phyloP scores from a whole-genome alignment of 2,888 invertebrate species.

The Parapristionchus giblindavisi region DNA sequence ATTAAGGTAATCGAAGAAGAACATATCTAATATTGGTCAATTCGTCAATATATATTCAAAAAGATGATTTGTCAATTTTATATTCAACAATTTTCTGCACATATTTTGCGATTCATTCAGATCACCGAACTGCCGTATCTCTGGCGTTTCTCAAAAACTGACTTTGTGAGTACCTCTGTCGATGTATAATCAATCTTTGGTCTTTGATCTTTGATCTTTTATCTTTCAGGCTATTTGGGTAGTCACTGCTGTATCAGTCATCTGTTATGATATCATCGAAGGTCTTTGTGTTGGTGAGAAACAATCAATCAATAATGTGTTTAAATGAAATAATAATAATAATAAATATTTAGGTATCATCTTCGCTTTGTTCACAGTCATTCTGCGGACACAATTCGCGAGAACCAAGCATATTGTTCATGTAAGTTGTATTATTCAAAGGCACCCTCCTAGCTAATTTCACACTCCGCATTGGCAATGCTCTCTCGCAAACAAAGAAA shows the following conservation, averaged over 20 bases:
- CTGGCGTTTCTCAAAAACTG: conserved; percentile 82
- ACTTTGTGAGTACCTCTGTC: conserved; percentile 75
- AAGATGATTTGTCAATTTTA: too few relatives aligned
- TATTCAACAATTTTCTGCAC: too few relatives aligned
- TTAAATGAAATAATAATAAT: neutral
- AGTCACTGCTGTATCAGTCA: conserved; percentile 80
- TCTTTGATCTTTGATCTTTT: neutral
- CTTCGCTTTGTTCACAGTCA: conserved; percentile 81
- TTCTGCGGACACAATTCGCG: conserved; percentile 75
- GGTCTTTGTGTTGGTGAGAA: conserved; percentile 68
- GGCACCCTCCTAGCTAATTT: too few relatives aligned
- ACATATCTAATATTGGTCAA: neutral
- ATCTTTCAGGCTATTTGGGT: conserved; percentile 78
- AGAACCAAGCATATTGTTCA: conserved; percentile 38
- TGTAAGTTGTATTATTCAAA: conserved; percentile 3
- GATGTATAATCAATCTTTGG: neutral
- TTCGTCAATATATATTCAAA: too few relatives aligned
- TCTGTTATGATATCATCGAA: conserved; percentile 82
- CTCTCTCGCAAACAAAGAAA: too few relatives aligned
- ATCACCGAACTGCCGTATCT: conserved; percentile 78
- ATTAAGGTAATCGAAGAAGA: neutral
- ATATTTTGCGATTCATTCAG: neutral
- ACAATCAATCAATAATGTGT: neutral
- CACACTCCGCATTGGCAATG: too few relatives aligned
- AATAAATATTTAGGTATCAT: conserved; percentile 77